Evolutionary conservation across 2,797 vertebrate genomes (phyloP).

Genomic region (Chaetodon trifasciatus): DNA sequence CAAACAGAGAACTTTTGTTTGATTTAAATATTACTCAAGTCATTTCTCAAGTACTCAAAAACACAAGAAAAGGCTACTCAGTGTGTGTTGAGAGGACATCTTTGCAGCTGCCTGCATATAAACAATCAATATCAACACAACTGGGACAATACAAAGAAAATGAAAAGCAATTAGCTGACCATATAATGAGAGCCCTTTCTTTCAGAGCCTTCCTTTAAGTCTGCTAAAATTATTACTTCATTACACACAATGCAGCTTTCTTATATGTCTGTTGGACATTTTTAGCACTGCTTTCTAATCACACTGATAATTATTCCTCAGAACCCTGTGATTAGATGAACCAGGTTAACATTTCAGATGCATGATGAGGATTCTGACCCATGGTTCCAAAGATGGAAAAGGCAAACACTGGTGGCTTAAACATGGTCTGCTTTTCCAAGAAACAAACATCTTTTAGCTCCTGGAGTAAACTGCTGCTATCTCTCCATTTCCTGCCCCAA

Average conservation of each 20-base stretch:
- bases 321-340: not conserved
- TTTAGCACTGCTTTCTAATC: not conserved
- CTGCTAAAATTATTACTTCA: not conserved
- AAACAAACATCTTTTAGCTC: conserved; percentile 58
- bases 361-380: not conserved
- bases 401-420: conserved; percentile 2
- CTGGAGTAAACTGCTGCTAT: conserved; percentile 64
- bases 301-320: not conserved
- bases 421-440: conserved; percentile 26
- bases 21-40: not conserved
- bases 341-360: not conserved
- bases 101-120: not conserved
- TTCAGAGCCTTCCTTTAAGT: not conserved
- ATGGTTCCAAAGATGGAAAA: not conserved
- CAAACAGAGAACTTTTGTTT: not conserved
- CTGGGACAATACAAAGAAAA: not conserved
- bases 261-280: not conserved
- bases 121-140: not conserved
- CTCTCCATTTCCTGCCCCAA: conserved; percentile 73
- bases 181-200: not conserved
- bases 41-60: not conserved
- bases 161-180: not conserved
- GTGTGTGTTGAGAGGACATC: not conserved
- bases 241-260: not conserved
- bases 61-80: not conserved